Base-by-base conservation (phyloP, 2,113 vertebrate genomes). In the Myotis yumanensis region DNA sequence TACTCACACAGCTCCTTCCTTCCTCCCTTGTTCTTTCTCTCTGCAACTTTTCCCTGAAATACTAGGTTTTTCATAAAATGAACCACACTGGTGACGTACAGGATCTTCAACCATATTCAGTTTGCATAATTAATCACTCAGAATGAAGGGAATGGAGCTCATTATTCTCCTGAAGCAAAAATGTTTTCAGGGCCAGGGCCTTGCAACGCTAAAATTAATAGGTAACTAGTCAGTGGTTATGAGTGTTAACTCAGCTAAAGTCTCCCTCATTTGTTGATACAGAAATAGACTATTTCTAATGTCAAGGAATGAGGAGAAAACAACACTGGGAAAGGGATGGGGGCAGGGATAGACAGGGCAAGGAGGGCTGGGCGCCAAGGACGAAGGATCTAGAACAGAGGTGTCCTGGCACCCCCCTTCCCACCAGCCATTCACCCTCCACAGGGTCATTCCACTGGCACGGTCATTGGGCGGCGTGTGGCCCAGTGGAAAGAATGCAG, bases 381-480 rank as follows among this genome's bases (percentile, higher is more conserved):
- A 72, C 85, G 37, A 59, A 62, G 30, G 14, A 46, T 40, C 77
- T 51, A n/a, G 40, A 82, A 81, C 1, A 68, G 59, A 84, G 46
- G 12, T 17, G 18, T 18, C 25, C 85, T 23, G 40, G 32, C 54
- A 52, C 59, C 76, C 25, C 23, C 28, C 37, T 35, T 35, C 68
- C 40, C 62, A 16, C 20, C 3, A 0, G 40, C 4, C 46, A 30
- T 32, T 62, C 3, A 3, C 35, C 51, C 59, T 18, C 43, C 59
- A 14, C 30, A 22, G 59, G 69, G 68, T 83, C 79, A 54, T 28
- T 20, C 40, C n/a, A 32, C 20, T 51, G 71, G 43, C 54, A n/a
- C 0, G 37, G 46, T 8, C 72, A 37, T 11, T 15, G 4, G 1
- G 4, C 3, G 4, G 71, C 30, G 0, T 1, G 0, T 10, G 35